These are phyloP conservation scores for Arrhopalites spinosus DNA, from an alignment of 2,888 invertebrate species.

Conservation along the genomic window DNA sequence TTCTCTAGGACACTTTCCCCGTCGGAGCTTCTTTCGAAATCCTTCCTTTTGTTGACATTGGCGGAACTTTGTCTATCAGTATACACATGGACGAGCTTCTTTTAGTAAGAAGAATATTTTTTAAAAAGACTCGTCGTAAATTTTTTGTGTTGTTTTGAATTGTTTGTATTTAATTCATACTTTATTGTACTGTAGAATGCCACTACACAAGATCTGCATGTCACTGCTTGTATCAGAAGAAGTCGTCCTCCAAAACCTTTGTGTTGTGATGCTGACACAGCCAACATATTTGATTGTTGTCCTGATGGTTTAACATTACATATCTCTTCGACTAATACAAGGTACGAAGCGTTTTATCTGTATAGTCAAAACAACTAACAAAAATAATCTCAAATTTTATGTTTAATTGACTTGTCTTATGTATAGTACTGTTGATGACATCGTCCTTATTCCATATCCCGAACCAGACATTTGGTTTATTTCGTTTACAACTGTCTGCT, in stretches of 20 bases:
- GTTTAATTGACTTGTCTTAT: no score
- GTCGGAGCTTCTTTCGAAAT: slow-evolving; percentile 61
- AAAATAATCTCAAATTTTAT: no score
- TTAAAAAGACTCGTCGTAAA: no score
- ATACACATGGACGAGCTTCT: slow-evolving; percentile 60
- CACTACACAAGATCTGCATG: slow-evolving; percentile 56
- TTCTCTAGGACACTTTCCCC: slow-evolving; percentile 60
- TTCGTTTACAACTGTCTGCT: slow-evolving; percentile 60
- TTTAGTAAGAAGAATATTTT: slow-evolving; percentile 57
- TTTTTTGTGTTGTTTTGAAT: background rate
- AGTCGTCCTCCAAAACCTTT: slow-evolving; percentile 51
- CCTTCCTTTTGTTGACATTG: slow-evolving; percentile 62
- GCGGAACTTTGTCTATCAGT: slow-evolving; percentile 62
- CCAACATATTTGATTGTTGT: slow-evolving; percentile 49
- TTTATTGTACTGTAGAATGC: slow-evolving; percentile 55
- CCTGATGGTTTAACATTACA: slow-evolving; percentile 52
- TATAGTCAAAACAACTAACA: no score
- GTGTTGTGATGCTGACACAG: slow-evolving; percentile 43
- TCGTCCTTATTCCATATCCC: slow-evolving; percentile 61
- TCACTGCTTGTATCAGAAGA: slow-evolving; percentile 58
- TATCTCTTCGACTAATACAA: slow-evolving; percentile 49
- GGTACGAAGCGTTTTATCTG: no score
- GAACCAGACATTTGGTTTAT: slow-evolving; percentile 62
- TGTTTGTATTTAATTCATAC: slow-evolving; percentile 12
- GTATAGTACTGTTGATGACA: slow-evolving; percentile 54